Evolutionary conservation across 2,113 vertebrate genomes (phyloP).

Genomic region (Colaptes auratus): DNA sequence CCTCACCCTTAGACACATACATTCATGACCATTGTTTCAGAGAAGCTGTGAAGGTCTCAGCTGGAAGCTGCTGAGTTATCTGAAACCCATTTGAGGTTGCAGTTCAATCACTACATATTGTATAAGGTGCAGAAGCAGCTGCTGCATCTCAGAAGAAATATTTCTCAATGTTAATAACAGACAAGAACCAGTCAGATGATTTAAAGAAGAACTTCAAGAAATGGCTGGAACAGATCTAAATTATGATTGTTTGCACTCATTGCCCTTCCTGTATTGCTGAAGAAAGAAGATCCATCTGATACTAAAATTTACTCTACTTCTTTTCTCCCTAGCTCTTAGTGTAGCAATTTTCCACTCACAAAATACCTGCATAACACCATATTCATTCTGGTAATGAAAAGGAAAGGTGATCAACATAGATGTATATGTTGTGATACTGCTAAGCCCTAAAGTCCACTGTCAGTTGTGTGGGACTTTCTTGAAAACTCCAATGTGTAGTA

Average conservation of each 20-base stretch:
- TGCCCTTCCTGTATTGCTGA: not conserved
- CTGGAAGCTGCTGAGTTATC: not conserved
- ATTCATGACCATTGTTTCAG: not conserved
- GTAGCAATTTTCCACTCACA: not conserved
- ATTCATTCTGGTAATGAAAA: not conserved
- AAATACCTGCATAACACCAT: not conserved
- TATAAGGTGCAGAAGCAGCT: not conserved
- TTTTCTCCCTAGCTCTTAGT: not conserved
- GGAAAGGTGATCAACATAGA: not conserved
- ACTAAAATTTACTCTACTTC: not conserved
- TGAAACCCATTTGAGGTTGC: not conserved
- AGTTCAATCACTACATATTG: not conserved
- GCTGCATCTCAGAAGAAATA: not conserved
- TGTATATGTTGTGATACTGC: not conserved
- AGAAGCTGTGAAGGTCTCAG: not conserved
- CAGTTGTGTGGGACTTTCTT: not conserved
- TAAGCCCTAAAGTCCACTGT: not conserved
- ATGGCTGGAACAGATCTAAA: not conserved
- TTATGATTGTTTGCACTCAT: not conserved
- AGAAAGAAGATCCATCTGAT: not conserved
- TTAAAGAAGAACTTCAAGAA: not conserved
- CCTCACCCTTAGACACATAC: fast-evolving
- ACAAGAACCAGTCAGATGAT: not conserved
- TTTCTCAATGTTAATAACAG: not conserved
- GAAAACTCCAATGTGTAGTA: not conserved